Conservation (phyloP, 2,888 invertebrate species). For the Lapara coniferarum region DNA sequence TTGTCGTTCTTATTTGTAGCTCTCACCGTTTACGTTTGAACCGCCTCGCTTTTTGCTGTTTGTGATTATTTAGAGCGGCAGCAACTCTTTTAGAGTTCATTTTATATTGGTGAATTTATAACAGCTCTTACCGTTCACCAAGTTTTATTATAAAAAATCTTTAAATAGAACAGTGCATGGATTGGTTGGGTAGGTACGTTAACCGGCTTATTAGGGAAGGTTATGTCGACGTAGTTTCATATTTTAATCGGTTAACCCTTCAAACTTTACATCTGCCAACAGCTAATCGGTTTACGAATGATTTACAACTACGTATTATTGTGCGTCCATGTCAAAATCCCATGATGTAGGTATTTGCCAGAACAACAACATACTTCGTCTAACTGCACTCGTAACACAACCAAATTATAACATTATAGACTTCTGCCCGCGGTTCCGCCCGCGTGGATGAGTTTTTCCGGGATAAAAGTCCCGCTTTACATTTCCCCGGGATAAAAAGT, state of each 20-base stretch:
- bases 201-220: slow-evolving; percentile 1
- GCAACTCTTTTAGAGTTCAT: slow-evolving; percentile 42
- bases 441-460: too few relatives aligned
- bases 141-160: slow-evolving; percentile 60
- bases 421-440: too few relatives aligned
- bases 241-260: slow-evolving; percentile 8
- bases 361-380: too few relatives aligned
- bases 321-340: too few relatives aligned
- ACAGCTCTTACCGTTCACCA: slow-evolving; percentile 59
- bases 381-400: too few relatives aligned
- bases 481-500: too few relatives aligned
- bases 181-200: not conserved
- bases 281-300: not conserved
- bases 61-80: slow-evolving; percentile 19
- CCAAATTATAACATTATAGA: too few relatives aligned
- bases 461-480: too few relatives aligned
- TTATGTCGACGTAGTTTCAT: not conserved
- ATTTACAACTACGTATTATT: not conserved
- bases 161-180: slow-evolving; percentile 4
- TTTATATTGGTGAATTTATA: slow-evolving; percentile 45
- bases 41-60: slow-evolving; percentile 27
- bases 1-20: slow-evolving; percentile 44
- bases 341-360: too few relatives aligned
- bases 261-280: not conserved
- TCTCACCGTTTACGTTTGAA: slow-evolving; percentile 22